Percentiles rank a stretch among this genome's conserved stretches.
Conservation (phyloP, 2,888 invertebrate genomes). For the Ptilodon capucinus region DNA sequence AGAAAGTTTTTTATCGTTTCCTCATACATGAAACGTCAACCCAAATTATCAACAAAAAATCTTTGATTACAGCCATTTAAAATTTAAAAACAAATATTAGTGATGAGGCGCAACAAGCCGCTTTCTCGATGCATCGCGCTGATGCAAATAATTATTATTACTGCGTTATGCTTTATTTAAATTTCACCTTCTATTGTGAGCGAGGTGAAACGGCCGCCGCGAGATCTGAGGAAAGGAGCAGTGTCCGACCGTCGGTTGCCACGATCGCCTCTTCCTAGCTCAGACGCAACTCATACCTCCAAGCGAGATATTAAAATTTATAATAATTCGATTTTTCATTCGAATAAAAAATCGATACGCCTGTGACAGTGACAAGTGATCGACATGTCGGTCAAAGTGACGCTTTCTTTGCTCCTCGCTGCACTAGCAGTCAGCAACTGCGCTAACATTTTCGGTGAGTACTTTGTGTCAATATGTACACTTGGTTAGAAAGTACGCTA, state of each 20-base stretch:
- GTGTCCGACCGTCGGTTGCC: conserved; percentile 64
- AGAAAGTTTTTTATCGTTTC: not conserved
- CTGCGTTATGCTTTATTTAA: conserved; percentile 78
- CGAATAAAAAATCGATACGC: conserved; percentile 15
- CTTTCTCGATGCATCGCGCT: conserved; percentile 75
- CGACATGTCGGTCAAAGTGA: conserved; percentile 67
- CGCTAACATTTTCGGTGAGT: conserved; percentile 77
- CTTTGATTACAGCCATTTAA: conserved; percentile 1
- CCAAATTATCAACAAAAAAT: no score
- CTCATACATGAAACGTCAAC: not conserved
- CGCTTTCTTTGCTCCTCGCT: conserved; percentile 58
- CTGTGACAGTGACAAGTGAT: conserved; percentile 37
- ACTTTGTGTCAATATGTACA: conserved; percentile 23
- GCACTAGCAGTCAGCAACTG: conserved; percentile 54
- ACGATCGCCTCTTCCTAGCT: conserved; percentile 63
- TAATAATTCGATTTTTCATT: conserved; percentile 37
- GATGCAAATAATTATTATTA: conserved; percentile 70
- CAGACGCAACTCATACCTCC: conserved; percentile 35
- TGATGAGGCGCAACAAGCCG: conserved; percentile 24
- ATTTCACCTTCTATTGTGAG: conserved; percentile 82
- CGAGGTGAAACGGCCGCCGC: conserved; percentile 72
- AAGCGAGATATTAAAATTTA: conserved; percentile 48
- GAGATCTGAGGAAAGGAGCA: conserved; percentile 75
- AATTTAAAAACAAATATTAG: conserved; percentile 29
- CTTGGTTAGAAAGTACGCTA: conserved; percentile 26